Conservation (phyloP, 2,113 vertebrate genomes). For the Reinhardtius hippoglossoides region DNA sequence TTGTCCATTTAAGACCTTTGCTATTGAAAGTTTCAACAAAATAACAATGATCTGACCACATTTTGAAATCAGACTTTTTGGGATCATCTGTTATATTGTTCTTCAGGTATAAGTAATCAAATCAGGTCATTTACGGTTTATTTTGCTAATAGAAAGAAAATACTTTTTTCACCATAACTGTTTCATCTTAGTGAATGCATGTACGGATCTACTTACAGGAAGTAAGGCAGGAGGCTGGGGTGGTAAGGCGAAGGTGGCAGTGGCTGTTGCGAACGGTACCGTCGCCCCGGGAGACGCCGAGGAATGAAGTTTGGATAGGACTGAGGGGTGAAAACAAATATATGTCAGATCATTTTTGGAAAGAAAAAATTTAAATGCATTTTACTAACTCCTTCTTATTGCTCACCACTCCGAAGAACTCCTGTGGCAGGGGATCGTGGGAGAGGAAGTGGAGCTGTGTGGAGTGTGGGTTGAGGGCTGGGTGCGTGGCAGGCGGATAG, state of each 20-base stretch:
- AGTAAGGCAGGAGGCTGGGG: conserved; percentile 97
- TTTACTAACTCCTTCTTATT: background rate
- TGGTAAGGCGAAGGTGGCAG: conserved; percentile 95
- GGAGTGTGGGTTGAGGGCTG: conserved; percentile 91
- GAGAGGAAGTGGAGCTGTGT: conserved; percentile 94
- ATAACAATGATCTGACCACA: too few relatives aligned
- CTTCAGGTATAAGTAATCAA: background rate
- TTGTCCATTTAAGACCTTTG: background rate
- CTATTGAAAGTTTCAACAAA: too few relatives aligned
- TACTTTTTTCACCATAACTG: background rate
- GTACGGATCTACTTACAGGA: conserved; percentile 88
- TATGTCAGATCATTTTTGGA: background rate
- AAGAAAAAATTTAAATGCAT: background rate
- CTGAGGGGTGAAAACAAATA: conserved; percentile 67
- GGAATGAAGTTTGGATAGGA: conserved; percentile 97
- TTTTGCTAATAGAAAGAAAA: background rate
- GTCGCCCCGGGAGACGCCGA: conserved; percentile 92
- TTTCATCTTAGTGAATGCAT: background rate
- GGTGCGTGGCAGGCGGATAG: conserved; percentile 91
- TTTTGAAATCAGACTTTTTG: too few relatives aligned
- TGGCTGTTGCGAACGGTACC: conserved; percentile 95
- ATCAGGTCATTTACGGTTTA: background rate
- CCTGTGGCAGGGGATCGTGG: conserved; percentile 95
- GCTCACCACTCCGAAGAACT: conserved; percentile 97
- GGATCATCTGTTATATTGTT: too few relatives aligned